Evolutionary conservation across 2,797 vertebrate species (phyloP).

Genomic region (Chiloscyllium punctatum): DNA sequence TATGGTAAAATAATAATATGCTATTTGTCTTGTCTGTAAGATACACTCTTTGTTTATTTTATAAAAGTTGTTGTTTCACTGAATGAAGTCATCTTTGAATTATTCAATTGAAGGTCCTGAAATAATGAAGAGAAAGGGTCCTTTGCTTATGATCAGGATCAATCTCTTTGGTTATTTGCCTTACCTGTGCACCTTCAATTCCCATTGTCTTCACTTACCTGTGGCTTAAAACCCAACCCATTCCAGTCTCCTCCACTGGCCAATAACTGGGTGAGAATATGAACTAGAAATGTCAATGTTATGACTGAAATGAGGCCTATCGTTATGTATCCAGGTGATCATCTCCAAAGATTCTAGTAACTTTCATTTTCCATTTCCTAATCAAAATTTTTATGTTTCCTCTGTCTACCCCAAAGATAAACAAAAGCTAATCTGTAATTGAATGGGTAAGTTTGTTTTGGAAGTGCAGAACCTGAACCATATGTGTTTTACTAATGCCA

Average conservation of each 20-base stretch:
- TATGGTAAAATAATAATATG: not conserved
- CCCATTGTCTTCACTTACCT: not conserved
- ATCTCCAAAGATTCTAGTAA: not conserved
- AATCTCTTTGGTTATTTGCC: not conserved
- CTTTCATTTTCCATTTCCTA: not conserved
- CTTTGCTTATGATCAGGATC: not conserved
- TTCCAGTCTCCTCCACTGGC: not conserved
- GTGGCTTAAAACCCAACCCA: no score
- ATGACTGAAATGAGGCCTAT: not conserved
- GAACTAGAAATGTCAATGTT: not conserved
- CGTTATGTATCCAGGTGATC: not conserved
- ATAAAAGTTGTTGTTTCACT: not conserved
- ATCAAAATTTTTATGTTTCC: not conserved
- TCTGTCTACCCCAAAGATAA: not conserved
- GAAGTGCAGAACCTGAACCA: not conserved
- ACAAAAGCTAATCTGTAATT: not conserved
- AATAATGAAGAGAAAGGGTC: not conserved
- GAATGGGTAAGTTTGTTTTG: not conserved
- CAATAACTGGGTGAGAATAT: not conserved
- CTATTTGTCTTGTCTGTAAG: not conserved
- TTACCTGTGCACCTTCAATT: not conserved
- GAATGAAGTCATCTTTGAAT: not conserved
- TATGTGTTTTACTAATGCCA: not conserved
- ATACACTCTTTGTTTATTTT: not conserved
- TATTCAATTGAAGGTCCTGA: not conserved